Conservation (phyloP, 2,797 vertebrate genomes). For the Aulostomus chinensis region DNA sequence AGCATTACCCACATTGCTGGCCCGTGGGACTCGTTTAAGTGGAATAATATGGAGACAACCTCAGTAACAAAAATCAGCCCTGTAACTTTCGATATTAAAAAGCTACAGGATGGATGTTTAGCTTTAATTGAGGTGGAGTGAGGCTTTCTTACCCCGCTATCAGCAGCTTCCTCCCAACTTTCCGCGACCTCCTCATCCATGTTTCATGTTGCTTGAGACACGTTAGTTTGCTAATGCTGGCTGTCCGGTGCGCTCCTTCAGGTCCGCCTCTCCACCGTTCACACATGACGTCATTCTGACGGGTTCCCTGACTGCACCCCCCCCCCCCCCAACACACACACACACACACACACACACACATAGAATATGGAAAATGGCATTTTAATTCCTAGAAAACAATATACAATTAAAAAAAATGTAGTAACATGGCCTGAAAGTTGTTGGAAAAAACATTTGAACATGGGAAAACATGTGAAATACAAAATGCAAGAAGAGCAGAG, state of each 20-base stretch:
- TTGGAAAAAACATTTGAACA: no score
- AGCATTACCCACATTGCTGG: conserved; percentile 70
- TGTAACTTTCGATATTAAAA: neutral
- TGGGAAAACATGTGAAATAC: no score
- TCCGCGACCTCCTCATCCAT: conserved; percentile 95
- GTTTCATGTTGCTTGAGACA: conserved; percentile 78
- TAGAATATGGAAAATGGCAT: no score
- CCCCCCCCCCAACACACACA: neutral
- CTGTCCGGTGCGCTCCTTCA: conserved; percentile 40
- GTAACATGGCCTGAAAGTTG: no score
- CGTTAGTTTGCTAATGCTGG: conserved; percentile 22
- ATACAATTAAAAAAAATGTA: no score
- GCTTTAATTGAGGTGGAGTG: accelerated
- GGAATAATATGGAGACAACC: conserved; percentile 9
- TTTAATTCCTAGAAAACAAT: no score
- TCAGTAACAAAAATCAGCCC: neutral
- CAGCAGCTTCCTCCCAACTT: conserved; percentile 94
- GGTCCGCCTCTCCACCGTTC: conserved; percentile 43
- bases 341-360: neutral
- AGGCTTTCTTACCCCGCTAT: conserved; percentile 85
- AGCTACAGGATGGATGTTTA: accelerated
- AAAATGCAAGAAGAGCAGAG: no score
- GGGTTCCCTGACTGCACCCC: conserved; percentile 32
- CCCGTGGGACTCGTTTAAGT: conserved; percentile 28
- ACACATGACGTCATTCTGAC: conserved; percentile 51